phyloP scores from a whole-genome alignment of 2,888 invertebrate species.

The Lysandra coridon region DNA sequence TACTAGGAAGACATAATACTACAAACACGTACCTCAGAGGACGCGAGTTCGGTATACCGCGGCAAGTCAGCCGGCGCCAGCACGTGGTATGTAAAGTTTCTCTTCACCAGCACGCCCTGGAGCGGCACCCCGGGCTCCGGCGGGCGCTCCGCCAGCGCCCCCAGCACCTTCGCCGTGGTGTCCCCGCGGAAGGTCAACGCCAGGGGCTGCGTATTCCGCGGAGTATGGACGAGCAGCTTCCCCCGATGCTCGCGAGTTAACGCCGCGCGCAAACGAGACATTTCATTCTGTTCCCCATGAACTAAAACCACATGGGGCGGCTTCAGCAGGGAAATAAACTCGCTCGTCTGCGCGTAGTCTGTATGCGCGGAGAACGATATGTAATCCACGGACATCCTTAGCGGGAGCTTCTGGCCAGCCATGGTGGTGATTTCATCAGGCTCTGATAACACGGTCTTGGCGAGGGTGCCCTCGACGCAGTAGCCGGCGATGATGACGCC shows the following conservation, averaged over 20 bases:
- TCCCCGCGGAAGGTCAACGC: conserved; percentile 97
- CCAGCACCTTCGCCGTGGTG: conserved; percentile 98
- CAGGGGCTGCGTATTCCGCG: conserved; percentile 96
- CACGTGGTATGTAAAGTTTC: conserved; percentile 99
- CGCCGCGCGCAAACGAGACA: conserved; percentile 97
- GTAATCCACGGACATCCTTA: conserved; percentile 99
- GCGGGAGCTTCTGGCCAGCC: conserved; percentile 96
- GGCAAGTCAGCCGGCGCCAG: conserved; percentile 93
- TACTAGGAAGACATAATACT: neutral
- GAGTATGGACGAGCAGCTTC: conserved; percentile 95
- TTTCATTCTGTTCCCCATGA: conserved; percentile 99
- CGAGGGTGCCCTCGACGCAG: conserved; percentile 94
- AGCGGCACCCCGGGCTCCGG: conserved; percentile 89
- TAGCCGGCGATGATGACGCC: conserved; percentile 98
- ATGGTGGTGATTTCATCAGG: conserved; percentile 98
- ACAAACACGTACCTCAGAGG: neutral
- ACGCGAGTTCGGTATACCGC: conserved; percentile 66
- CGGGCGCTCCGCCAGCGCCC: conserved; percentile 90
- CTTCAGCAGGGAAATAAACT: conserved; percentile 95
- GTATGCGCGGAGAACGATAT: conserved; percentile 99
- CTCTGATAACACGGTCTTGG: conserved; percentile 96
- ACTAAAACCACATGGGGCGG: conserved; percentile 98
- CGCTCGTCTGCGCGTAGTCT: conserved; percentile 98
- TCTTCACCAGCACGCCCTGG: conserved; percentile 96
- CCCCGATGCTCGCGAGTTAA: conserved; percentile 96